Base-by-base conservation (phyloP, 2,797 vertebrate species). In the Sternotherus odoratus region DNA sequence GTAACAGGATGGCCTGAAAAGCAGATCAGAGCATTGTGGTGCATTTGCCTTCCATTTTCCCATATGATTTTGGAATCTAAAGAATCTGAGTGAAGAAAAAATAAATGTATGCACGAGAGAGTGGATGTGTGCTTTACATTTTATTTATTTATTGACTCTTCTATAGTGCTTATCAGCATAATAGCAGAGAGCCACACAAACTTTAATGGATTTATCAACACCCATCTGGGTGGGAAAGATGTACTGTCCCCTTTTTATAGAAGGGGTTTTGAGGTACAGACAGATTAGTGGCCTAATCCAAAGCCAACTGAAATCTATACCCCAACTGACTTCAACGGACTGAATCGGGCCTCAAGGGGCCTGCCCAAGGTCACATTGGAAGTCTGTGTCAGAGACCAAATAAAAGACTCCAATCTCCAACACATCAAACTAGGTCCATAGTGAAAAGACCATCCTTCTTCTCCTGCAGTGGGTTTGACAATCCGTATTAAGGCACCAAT, bases 141-240 rank as follows among this genome's bases (percentile, higher is more conserved):
- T 81, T 92, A 89, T 95, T 96, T 95, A 92, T 95, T 94, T 96
- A 96, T 95, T 96, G 94, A 95, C 88, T 86, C 91, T 77, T 92
- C 85, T 90, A 56, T 88, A 94, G 78, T 60, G 53, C 16, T 19
- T 81, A 16, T 33, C 26, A 60, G 80, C 72, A 86, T 81, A 91
- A 92, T 91, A 96, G 83, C 72, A 87, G 46, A 93, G 36, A 83
- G 90, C 80, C 86, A 93, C 86, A 94, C 53, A 46, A 16, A 4
- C 77, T 91, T 81, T 51, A 91, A 87, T 51, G 51, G 89, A 74
- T 30, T 3, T 0, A 0, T 83, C 66, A 69, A 24, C n/a, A 39
- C n/a, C 15, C 26, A 46, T 48, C 26, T 75, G 6, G 13, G 26
- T 75, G 43, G 72, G 43, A 48, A 26, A 75, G 13, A 48, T 28